Base-by-base conservation (phyloP, 64 coral and sea anemone genomes). In the Pocillopora damicornis region DNA sequence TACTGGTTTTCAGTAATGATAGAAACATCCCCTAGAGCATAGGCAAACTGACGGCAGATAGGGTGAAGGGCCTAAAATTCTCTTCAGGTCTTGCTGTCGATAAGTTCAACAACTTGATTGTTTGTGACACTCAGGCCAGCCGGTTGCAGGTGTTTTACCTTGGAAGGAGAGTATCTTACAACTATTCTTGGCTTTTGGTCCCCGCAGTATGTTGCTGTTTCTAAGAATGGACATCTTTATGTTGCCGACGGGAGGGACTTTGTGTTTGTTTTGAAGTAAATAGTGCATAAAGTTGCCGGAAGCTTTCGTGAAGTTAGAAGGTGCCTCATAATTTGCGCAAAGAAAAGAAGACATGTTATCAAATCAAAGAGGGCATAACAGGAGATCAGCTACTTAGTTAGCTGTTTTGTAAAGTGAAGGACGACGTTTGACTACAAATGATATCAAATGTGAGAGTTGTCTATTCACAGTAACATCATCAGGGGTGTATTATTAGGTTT, bases 131-230 rank as follows among this genome's bases (percentile, higher is more conserved):
- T 34, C 60, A 90, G 1, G 75, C 15, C 37, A 20, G 74, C 20
- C 89, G 89, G 26, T 35, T 90, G 18, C 79, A 90, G 60, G 58
- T 90, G 25, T 83, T 75, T 30, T 17, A 90, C 68, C 15, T 73
- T 57, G 42, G 89, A 90, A 30, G 89, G 89, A 58, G 61, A 26
- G 37, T 38, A 83, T 26, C 74, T 90, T 64, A 59, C 69, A 14
- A 60, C 35, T 23, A 35, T 90, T 14, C 36, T 56, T 63, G 9
- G 34, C 60, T 38, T 82, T 2, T 35, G 14, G 23, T 75, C 63
- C 30, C 88, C 88, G 15, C 60, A 88, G 35, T 60, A 59, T 42
- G 38, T 77, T 26, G 75, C 35, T 63, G 59, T 75, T 6, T 38
- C 56, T 25, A 16, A 34, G 20, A 13, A 61, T 12, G 61, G 74